Evolutionary conservation across 2,797 vertebrate species (phyloP), one percentile per base, ranked within the genome.

Genomic region (Leucoraja ocellata): DNA sequence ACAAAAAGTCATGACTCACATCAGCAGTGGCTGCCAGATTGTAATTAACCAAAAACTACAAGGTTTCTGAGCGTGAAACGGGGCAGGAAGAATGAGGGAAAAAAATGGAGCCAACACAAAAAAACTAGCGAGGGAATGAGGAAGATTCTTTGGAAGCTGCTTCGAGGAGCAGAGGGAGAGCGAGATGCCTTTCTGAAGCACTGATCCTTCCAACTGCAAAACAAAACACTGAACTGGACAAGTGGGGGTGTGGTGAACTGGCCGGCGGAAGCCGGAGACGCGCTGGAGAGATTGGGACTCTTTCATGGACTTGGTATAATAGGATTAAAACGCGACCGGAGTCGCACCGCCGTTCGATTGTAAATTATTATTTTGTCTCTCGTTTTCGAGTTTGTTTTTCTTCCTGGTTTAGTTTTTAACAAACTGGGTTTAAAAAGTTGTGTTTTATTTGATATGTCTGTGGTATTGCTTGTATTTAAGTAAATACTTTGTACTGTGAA

Each of bases 1-100:
- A 93, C 98, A 98, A 95, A 98, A 98, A 93, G 98, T 98, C 94
- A 96, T 98, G 93, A 98, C 97, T 90, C 98, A 99, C 61, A 97
- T 98, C 93, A 98, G 97, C 95, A 98, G 97, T 94, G 98, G 98
- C 94, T 99, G 98, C 95, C 98, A 98, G 95, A 97, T 99, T 93
- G 98, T 99, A 95, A 95, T 98, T 0, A 97, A 97, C 0, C 97
- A 97, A 95, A 98, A 99, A 95, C 96, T 98, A 95, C 98, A 97
- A 94, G 95, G 96, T 4, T 97, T 97, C 94, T 97, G 96, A 95
- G 93, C n/a, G 32, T 73, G 39, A 83, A 94, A 1, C 39, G 39
- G 23, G 36, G 32, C 1, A 46, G 1, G 21, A 39, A 39, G 11
- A 93, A 91, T 93, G 96, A 95, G 32, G 32, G 32, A 32, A 32